A percentile compares a stretch with the other conserved stretches of the same genome.
These are phyloP conservation scores for Rhadina sibilatrix DNA, from an alignment of 2,113 vertebrate species.

Conservation along the genomic window DNA sequence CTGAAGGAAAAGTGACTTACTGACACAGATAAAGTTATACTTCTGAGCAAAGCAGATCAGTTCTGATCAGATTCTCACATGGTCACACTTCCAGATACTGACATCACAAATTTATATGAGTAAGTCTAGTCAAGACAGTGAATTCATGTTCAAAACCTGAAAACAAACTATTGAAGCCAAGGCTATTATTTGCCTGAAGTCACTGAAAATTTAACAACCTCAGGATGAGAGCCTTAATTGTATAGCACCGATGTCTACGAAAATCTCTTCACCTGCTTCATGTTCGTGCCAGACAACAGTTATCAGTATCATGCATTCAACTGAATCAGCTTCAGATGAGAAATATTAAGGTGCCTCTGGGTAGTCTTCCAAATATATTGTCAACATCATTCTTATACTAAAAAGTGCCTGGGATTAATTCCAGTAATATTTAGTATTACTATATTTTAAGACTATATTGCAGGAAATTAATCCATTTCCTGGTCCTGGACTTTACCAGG, in stretches of 20 bases:
- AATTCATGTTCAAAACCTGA: background rate
- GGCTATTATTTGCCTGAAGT: background rate
- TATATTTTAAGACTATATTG: background rate
- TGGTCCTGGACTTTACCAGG: background rate
- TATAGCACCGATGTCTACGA: background rate
- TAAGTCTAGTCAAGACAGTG: background rate
- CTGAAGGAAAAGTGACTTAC: background rate
- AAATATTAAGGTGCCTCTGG: background rate
- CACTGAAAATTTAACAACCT: slow-evolving; percentile 29
- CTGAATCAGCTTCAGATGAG: background rate
- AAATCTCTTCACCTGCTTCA: background rate
- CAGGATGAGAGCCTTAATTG: background rate
- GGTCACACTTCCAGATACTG: background rate
- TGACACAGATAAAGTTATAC: background rate
- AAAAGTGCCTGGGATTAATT: background rate
- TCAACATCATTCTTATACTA: background rate
- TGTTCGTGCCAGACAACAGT: background rate
- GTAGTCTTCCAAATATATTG: background rate
- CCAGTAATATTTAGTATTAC: background rate
- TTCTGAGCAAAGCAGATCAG: background rate
- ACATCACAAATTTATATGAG: background rate
- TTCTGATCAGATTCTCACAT: background rate
- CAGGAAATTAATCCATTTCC: background rate
- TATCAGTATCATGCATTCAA: background rate
- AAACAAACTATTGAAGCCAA: background rate